Conservation (phyloP, 2,113 vertebrate species). For the Atlantisia rogersi region DNA sequence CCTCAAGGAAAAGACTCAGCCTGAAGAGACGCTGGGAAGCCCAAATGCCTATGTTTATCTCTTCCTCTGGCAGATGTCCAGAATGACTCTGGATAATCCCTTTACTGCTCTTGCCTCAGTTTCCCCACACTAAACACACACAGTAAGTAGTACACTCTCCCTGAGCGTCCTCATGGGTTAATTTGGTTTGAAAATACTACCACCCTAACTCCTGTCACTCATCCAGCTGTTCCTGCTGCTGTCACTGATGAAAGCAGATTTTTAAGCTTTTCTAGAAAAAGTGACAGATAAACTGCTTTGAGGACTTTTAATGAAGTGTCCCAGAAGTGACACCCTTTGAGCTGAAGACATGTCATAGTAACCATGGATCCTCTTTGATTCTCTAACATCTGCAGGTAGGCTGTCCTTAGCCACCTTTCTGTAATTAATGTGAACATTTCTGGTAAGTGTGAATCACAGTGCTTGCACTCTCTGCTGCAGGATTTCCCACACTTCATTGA, state of each 20-base stretch:
- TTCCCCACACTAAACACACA: neutral
- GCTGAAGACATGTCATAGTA: neutral
- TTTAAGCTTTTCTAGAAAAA: neutral
- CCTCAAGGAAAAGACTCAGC: neutral
- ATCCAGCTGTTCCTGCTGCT: neutral
- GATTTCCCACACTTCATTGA: neutral
- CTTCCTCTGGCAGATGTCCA: neutral
- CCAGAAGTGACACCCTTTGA: neutral
- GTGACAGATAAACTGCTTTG: neutral
- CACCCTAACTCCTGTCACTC: neutral
- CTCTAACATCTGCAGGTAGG: neutral
- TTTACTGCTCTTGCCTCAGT: neutral
- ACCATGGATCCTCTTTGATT: neutral
- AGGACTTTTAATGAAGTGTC: neutral
- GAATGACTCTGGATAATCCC: neutral
- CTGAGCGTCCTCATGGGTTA: neutral
- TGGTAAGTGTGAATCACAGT: neutral
- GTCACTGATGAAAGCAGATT: neutral
- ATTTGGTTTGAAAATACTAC: neutral
- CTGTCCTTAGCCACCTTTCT: neutral
- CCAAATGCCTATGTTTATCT: neutral
- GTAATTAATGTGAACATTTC: slow-evolving; percentile 17
- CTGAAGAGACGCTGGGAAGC: neutral
- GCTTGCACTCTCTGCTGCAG: neutral
- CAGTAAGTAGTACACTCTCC: neutral